Conservation (phyloP, 2,888 invertebrate genomes). For the Tipula confusa region DNA sequence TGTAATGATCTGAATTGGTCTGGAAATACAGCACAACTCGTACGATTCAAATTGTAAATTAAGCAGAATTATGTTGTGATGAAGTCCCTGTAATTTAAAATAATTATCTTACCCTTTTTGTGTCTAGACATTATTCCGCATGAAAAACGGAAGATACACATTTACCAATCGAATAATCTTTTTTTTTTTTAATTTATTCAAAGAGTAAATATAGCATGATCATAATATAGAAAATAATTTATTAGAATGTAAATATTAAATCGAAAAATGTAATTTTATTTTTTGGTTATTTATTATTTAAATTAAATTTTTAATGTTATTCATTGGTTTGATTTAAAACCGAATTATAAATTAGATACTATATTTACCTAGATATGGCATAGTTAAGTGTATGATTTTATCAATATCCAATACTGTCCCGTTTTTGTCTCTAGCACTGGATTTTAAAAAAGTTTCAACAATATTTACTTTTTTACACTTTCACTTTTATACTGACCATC, state of each 20-base stretch:
- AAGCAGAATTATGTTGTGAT: too few relatives aligned
- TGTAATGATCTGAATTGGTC: too few relatives aligned
- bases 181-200: neutral
- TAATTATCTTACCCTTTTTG: neutral
- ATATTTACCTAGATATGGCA: too few relatives aligned
- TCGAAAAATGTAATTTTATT: neutral
- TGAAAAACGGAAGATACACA: neutral
- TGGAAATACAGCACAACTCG: neutral
- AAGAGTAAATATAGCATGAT: neutral
- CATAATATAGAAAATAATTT: neutral
- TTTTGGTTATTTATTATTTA: neutral
- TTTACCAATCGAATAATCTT: neutral
- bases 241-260: neutral
- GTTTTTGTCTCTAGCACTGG: too few relatives aligned
- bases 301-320: neutral
- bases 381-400: too few relatives aligned
- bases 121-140: neutral
- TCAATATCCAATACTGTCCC: too few relatives aligned
- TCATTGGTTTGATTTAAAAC: neutral
- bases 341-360: too few relatives aligned
- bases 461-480: too few relatives aligned
- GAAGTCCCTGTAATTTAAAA: too few relatives aligned
- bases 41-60: neutral
- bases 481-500: too few relatives aligned
- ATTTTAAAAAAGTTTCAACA: too few relatives aligned